Conservation (phyloP, 2,797 vertebrate species). For the Phyllotis vaccarum region DNA sequence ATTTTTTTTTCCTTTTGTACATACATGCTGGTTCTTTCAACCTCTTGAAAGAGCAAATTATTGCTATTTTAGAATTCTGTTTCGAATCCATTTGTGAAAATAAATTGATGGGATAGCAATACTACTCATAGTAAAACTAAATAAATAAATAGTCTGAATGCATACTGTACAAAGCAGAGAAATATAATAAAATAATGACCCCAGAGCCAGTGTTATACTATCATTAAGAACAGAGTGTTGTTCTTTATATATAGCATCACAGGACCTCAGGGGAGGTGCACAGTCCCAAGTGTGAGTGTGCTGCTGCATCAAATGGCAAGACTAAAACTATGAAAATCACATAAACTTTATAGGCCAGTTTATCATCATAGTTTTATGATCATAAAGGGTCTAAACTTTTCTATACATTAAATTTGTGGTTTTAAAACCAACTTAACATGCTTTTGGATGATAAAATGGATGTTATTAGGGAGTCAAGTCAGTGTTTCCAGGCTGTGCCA, state of each 20-base stretch:
- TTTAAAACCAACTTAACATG: background rate
- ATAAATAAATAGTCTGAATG: background rate
- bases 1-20: background rate
- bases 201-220: background rate
- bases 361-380: background rate
- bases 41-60: background rate
- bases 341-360: background rate
- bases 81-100: background rate
- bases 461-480: background rate
- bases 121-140: background rate
- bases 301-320: background rate
- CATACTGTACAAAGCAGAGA: background rate
- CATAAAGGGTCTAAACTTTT: background rate
- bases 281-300: background rate
- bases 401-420: background rate
- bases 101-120: background rate
- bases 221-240: background rate
- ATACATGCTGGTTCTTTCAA: background rate
- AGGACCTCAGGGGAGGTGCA: too few relatives aligned
- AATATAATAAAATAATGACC: background rate
- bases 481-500: background rate
- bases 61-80: background rate
- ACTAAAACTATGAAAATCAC: background rate
- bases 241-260: background rate
- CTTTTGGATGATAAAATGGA: background rate